A percentile compares a stretch with the other conserved stretches of the same genome.
Evolutionary conservation across 2,888 invertebrate species (phyloP).

Genomic region (Phalera bucephala): DNA sequence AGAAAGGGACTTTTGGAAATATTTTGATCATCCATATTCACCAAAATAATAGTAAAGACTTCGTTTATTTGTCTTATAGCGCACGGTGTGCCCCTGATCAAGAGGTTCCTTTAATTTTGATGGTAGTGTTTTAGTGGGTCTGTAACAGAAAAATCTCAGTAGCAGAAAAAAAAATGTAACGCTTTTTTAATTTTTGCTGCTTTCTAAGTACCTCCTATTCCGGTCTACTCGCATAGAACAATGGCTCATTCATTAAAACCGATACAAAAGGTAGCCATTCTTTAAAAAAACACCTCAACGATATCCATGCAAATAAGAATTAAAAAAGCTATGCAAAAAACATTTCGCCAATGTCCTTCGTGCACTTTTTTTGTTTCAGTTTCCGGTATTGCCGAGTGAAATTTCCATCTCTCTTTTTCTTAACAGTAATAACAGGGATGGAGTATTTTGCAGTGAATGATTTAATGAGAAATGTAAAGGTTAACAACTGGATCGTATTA

Average conservation of each 20-base stretch:
- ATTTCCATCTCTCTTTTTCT: slow-evolving; percentile 12
- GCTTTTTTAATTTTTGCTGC: too few relatives aligned
- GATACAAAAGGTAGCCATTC: slow-evolving; percentile 32
- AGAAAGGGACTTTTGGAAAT: too few relatives aligned
- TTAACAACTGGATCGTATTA: slow-evolving; percentile 24
- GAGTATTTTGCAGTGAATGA: slow-evolving; percentile 23
- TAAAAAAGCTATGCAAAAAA: too few relatives aligned
- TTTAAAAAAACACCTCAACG: slow-evolving; percentile 29
- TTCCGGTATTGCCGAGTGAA: slow-evolving; percentile 9
- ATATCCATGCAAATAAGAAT: slow-evolving; percentile 27
- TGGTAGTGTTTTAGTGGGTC: too few relatives aligned
- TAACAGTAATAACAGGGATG: slow-evolving; percentile 13
- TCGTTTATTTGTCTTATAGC: too few relatives aligned
- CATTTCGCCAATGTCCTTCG: slow-evolving; percentile 32
- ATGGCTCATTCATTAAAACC: slow-evolving; percentile 31
- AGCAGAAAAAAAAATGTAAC: too few relatives aligned
- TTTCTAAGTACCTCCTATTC: slow-evolving; percentile 13
- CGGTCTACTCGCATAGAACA: slow-evolving; percentile 24
- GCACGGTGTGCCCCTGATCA: too few relatives aligned
- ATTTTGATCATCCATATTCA: too few relatives aligned
- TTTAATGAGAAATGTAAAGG: slow-evolving; percentile 35
- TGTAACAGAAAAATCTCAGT: too few relatives aligned
- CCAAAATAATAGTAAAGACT: too few relatives aligned
- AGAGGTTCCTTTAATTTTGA: too few relatives aligned
- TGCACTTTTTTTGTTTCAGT: slow-evolving; percentile 23